Evolutionary conservation across 2,797 vertebrate species (phyloP).

Genomic region (Sebastes taczanowskii): DNA sequence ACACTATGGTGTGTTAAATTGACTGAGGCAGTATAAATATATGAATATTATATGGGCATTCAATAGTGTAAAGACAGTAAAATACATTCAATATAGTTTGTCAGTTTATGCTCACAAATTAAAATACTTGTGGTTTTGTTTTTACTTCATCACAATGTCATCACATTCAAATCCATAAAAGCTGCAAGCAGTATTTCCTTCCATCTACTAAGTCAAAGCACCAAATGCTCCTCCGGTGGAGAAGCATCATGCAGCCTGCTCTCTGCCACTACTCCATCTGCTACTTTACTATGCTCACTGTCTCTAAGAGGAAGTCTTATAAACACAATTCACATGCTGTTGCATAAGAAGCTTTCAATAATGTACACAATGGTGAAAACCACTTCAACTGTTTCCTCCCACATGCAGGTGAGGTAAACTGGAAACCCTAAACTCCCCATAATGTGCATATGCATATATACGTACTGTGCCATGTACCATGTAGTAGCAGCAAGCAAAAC

Average conservation of each 20-base stretch:
- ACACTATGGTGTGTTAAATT: background rate
- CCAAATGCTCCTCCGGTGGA: background rate
- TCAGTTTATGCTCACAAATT: background rate
- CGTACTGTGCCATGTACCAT: background rate
- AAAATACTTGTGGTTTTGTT: background rate
- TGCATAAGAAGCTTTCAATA: background rate
- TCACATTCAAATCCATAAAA: background rate
- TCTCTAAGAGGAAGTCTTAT: background rate
- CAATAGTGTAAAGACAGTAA: background rate
- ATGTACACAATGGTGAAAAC: background rate
- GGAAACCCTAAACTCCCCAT: background rate
- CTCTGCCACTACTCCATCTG: constrained; percentile 23
- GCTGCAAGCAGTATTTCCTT: background rate
- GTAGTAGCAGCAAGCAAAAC: background rate
- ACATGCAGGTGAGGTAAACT: background rate
- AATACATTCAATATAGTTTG: background rate
- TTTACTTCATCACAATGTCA: background rate
- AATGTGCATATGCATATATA: background rate
- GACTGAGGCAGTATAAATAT: background rate
- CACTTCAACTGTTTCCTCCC: background rate
- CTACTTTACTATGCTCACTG: background rate
- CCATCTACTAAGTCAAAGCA: background rate
- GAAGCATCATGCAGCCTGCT: background rate
- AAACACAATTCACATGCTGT: background rate
- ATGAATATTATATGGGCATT: background rate